Conservation (phyloP, 2,888 invertebrate genomes). For the Ichneumoninae sp. region DNA sequence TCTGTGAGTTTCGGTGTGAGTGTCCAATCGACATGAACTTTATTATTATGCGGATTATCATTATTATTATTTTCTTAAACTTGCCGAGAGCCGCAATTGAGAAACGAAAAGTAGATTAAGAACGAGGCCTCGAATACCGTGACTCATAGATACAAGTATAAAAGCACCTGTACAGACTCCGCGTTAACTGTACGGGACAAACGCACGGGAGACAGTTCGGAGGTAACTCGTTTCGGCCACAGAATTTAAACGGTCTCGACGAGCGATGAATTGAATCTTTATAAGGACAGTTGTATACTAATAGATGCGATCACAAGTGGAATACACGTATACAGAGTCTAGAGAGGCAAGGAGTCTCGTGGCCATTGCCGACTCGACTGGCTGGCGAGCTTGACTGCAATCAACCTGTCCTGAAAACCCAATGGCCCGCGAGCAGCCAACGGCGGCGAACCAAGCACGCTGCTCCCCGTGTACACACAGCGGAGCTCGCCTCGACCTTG, state of each 20-base stretch:
- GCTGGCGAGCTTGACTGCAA: conserved; percentile 49
- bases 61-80: not conserved
- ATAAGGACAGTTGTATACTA: conserved; percentile 66
- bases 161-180: conserved; percentile 27
- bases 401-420: conserved; percentile 80
- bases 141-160: conserved; percentile 60
- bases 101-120: conserved; percentile 70
- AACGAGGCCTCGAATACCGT: conserved; percentile 68
- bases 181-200: not conserved
- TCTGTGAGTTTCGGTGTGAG: no score
- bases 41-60: not conserved
- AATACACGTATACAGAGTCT: conserved; percentile 15
- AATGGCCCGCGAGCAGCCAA: conserved; percentile 75
- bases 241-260: conserved; percentile 12
- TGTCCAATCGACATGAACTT: not conserved
- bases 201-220: conserved; percentile 17
- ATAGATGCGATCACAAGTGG: conserved; percentile 20
- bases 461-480: conserved; percentile 39
- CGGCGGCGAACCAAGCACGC: not conserved
- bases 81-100: conserved; percentile 5
- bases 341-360: conserved; percentile 15
- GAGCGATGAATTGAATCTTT: conserved; percentile 69
- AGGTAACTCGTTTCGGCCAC: conserved; percentile 18
- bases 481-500: conserved; percentile 78
- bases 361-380: conserved; percentile 45